Evolutionary conservation across 53 echinoderm and acorn worm genomes (phyloP), one percentile per base, ranked within the genome.

Genomic region (Crossaster papposus): DNA sequence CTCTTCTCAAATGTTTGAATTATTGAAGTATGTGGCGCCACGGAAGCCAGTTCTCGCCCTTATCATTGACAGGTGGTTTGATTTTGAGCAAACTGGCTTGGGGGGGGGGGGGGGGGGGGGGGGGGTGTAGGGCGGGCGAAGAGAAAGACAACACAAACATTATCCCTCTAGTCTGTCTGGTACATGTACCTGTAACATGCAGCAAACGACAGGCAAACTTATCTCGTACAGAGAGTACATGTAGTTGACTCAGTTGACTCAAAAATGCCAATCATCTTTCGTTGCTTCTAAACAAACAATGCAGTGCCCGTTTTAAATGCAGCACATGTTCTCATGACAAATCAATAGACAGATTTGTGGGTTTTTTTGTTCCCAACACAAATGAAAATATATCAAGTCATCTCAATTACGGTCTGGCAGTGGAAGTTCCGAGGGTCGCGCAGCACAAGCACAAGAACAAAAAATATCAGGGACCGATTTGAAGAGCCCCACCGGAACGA

Each of bases 1-100:
- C 71, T 12, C 71, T 7, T 32, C 74, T 18, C 15, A 35, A 34
- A 74, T 74, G 74, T 74, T 74, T 68, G 28, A 68, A 68, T 68
- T 68, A 68, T 68, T 68, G 28, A 68, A 68, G 68, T 68, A 68
- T 23, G 24, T 68, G 68, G 68, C 68, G 68, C 24, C 68, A 20
- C 68, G 68, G 68, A 68, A 26, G 24, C 68, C 68, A 68, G 68
- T 1, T 23, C 17, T 68, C 68, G 28, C 28, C 28, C 22, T 12
- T 68, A 28, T 28, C 24, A 28, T 12, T 68, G 68, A 68, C 68
- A 68, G 68, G 68, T 68, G 68, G n/a, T 23, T 68, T 68, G 11
- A 9, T 68, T 28, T 68, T 18, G 10, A 20, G 68, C 58, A 58
- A 15, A 26, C 68, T 28, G 28, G 28, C 68, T n/a, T n/a, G n/a